Percentiles rank a stretch among this genome's conserved stretches.
Conservation (phyloP, 2,113 vertebrate genomes). For the Cairina moschata region DNA sequence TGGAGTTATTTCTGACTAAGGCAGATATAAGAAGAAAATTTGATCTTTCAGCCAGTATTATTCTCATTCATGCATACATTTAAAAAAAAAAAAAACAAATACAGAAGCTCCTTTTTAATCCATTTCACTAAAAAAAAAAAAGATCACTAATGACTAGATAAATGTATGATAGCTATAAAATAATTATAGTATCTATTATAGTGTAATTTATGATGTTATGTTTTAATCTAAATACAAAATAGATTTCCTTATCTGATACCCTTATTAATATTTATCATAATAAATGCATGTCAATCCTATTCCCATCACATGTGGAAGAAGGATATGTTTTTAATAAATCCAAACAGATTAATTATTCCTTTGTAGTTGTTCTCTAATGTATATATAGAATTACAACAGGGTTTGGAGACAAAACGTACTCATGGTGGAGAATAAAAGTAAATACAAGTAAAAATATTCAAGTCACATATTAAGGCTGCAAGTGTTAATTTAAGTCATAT, state of each 20-base stretch:
- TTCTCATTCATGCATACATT: background rate
- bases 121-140: too few species aligned
- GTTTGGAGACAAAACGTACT: background rate
- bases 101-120: background rate
- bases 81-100: background rate
- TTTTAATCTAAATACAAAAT: slow-evolving; percentile 6
- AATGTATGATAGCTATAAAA: background rate
- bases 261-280: background rate
- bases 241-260: slow-evolving; percentile 9
- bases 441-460: background rate
- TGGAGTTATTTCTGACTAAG: slow-evolving; percentile 1
- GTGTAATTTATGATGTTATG: background rate
- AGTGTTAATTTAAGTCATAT: background rate
- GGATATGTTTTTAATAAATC: background rate
- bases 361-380: background rate
- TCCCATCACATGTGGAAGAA: background rate
- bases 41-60: background rate
- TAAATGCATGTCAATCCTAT: background rate
- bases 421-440: background rate
- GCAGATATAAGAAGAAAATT: background rate
- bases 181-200: background rate
- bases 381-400: background rate
- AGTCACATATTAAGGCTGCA: background rate
- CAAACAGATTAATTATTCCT: background rate
- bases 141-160: too few species aligned